A percentile compares a stretch with the other conserved stretches of the same genome.
Evolutionary conservation across 1,140 invertebrate species (phyloP).

Genomic region (Nephotettix cincticeps): DNA sequence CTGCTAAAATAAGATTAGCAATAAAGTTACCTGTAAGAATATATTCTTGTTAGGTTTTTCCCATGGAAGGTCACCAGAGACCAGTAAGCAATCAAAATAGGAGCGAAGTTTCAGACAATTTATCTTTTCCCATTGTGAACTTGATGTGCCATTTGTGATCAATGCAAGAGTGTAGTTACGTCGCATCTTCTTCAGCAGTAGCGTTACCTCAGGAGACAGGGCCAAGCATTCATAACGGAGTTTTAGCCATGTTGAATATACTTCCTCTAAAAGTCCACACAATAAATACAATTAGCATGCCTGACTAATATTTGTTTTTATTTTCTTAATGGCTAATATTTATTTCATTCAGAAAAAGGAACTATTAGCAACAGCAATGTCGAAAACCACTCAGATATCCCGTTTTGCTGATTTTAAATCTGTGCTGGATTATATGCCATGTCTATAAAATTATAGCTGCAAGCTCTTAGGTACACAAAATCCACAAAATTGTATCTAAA

Average conservation of each 20-base stretch:
- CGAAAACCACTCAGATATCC: too few species aligned
- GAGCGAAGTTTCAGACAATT: slow-evolving; percentile 61
- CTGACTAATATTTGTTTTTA: too few species aligned
- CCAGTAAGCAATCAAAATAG: slow-evolving; percentile 76
- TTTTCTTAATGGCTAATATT: too few species aligned
- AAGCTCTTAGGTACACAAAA: too few species aligned
- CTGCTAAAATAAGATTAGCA: too few species aligned
- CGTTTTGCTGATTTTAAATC: too few species aligned
- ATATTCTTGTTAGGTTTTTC: slow-evolving; percentile 80
- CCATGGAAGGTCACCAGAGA: slow-evolving; percentile 79
- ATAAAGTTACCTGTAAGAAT: slow-evolving; percentile 55
- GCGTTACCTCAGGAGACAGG: slow-evolving; percentile 60
- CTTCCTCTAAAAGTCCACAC: slow-evolving; percentile 55
- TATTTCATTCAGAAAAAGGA: too few species aligned
- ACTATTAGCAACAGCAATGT: too few species aligned
- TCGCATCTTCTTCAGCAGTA: slow-evolving; percentile 60
- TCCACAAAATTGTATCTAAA: too few species aligned
- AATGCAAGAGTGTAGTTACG: slow-evolving; percentile 70
- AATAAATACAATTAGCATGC: too few species aligned
- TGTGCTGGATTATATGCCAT: too few species aligned
- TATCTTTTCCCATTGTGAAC: slow-evolving; percentile 85
- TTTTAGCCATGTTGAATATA: slow-evolving; percentile 73
- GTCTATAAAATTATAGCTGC: too few species aligned
- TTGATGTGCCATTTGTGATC: slow-evolving; percentile 81
- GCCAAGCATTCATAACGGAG: slow-evolving; percentile 71